Conservation (phyloP, 2,888 invertebrate genomes). For the Stenichneumon culpator region DNA sequence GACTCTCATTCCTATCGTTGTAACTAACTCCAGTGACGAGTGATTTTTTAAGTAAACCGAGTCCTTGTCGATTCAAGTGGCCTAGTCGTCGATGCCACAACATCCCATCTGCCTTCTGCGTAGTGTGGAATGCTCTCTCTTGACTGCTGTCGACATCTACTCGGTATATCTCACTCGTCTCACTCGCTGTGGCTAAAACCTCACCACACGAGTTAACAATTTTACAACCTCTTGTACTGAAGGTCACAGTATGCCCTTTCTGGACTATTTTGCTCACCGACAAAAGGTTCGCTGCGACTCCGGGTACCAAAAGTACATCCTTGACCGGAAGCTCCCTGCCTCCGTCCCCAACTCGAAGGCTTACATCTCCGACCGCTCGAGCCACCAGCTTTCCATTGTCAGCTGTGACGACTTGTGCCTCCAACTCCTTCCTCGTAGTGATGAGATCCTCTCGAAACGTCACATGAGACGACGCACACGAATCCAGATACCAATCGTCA, state of each 20-base stretch:
- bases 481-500: constrained; percentile 82
- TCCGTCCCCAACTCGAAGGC: neutral
- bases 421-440: neutral
- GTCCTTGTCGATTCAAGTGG: constrained; percentile 25
- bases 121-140: neutral
- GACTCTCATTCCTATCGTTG: neutral
- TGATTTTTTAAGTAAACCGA: constrained; percentile 4
- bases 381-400: neutral
- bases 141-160: neutral
- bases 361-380: neutral
- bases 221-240: constrained; percentile 9
- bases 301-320: constrained; percentile 26
- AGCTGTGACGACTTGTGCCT: constrained; percentile 6
- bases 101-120: neutral
- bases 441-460: constrained; percentile 42
- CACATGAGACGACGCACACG: constrained; percentile 75
- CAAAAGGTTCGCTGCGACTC: constrained; percentile 29
- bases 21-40: constrained; percentile 18
- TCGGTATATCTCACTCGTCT: constrained; percentile 14
- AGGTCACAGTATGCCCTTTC: constrained; percentile 28
- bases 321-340: constrained; percentile 10
- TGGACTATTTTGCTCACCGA: constrained; percentile 25
- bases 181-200: constrained; percentile 13
- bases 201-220: neutral
- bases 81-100: constrained; percentile 23